Conservation (phyloP, 2,797 vertebrate genomes). For the Amniataba percoides region DNA sequence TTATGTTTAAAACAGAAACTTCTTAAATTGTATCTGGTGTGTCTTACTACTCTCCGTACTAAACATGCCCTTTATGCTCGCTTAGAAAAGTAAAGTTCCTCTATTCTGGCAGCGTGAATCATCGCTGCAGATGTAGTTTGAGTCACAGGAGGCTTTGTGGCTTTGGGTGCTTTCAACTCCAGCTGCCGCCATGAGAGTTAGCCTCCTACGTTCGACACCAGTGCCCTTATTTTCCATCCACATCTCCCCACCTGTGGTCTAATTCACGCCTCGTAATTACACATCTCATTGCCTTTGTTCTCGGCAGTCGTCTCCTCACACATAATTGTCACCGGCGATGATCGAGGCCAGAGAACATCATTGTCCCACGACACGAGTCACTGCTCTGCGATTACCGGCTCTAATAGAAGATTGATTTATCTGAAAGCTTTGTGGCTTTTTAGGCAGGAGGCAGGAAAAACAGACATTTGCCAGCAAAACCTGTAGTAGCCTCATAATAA, state of each 20-base stretch:
- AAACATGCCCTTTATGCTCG: conserved; percentile 8
- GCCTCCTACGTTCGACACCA: conserved; percentile 70
- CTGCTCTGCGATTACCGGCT: neutral
- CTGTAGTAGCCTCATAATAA: neutral
- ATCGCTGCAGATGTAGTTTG: conserved; percentile 68
- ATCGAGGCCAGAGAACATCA: neutral
- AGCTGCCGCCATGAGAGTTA: conserved; percentile 43
- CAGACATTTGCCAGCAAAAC: conserved; percentile 11
- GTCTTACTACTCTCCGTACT: neutral
- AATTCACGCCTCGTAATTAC: conserved; percentile 46
- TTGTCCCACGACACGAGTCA: neutral
- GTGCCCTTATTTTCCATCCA: conserved; percentile 67
- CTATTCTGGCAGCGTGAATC: conserved; percentile 68
- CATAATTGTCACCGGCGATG: neutral
- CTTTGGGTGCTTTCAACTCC: conserved; percentile 42
- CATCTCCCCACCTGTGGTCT: conserved; percentile 51
- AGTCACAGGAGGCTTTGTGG: conserved; percentile 64
- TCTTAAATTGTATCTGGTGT: neutral
- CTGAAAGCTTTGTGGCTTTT: conserved; percentile 37
- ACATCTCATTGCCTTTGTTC: conserved; percentile 44
- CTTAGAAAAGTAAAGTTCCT: conserved; percentile 58
- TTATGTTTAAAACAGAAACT: conserved; percentile 12
- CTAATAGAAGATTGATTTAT: conserved; percentile 19
- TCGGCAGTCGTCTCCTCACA: conserved; percentile 7
- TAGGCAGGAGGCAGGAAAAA: conserved; percentile 1